phyloP scores from a whole-genome alignment of 2,888 invertebrate genomes.

The Drosophila ezoana region DNA sequence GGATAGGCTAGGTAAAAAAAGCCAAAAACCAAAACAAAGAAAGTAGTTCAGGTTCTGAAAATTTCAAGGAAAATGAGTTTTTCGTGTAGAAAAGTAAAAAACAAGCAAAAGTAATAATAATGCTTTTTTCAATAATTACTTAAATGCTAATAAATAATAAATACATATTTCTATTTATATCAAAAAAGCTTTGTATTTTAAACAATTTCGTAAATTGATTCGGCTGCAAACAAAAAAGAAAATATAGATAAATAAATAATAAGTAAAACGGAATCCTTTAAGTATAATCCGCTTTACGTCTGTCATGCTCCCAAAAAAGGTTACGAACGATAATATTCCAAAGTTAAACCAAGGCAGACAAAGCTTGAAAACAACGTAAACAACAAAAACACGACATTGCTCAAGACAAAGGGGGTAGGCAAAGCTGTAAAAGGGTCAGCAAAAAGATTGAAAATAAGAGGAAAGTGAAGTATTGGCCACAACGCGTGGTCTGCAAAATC shows the following conservation, averaged over 20 bases:
- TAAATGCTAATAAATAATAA: not conserved
- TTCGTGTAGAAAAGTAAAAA: conserved; percentile 1
- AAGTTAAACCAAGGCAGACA: conserved; percentile 53
- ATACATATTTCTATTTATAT: not conserved
- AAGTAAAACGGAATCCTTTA: conserved; percentile 31
- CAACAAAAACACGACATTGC: conserved; percentile 46
- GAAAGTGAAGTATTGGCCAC: conserved; percentile 27
- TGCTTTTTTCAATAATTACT: not conserved
- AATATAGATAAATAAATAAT: not conserved
- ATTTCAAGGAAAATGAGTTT: conserved; percentile 13
- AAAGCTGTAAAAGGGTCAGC: not conserved
- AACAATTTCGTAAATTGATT: conserved; percentile 37
- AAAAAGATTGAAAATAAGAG: conserved; percentile 8
- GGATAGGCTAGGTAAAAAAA: conserved; percentile 16
- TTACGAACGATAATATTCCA: conserved; percentile 44
- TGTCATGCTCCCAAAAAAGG: conserved; percentile 42
- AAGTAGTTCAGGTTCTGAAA: not conserved
- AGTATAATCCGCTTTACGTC: conserved; percentile 58
- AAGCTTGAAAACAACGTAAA: conserved; percentile 43
- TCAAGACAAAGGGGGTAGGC: conserved; percentile 3
- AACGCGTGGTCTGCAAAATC: conserved; percentile 44
- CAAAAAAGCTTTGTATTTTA: conserved; percentile 1
- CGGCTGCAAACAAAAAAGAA: conserved; percentile 1
- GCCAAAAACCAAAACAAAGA: not conserved
- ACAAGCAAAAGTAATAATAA: not conserved